Evolutionary conservation across 2,113 vertebrate genomes (phyloP).

Genomic region (Apteryx owenii): DNA sequence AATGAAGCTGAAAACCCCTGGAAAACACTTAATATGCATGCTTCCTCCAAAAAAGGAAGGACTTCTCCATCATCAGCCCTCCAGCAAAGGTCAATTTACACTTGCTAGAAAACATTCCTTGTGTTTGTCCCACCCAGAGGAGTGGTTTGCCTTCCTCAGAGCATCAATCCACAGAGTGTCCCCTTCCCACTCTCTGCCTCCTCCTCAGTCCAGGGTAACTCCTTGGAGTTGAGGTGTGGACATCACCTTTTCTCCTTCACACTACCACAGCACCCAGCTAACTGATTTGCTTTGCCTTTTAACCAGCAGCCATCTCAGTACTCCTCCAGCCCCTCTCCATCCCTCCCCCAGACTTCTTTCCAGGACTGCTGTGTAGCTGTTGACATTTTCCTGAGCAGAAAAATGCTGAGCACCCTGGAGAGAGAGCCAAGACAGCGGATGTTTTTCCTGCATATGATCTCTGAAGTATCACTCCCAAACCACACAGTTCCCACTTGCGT

Average conservation of each 20-base stretch:
- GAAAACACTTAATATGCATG: background rate
- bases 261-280: background rate
- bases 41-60: background rate
- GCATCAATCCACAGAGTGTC: background rate
- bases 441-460: background rate
- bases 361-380: background rate
- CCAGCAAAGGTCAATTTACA: background rate
- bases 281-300: background rate
- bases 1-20: background rate
- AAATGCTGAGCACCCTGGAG: background rate
- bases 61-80: background rate
- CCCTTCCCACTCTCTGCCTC: background rate
- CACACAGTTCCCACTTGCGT: accelerated
- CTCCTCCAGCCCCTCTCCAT: background rate
- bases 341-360: background rate
- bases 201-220: background rate
- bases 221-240: background rate
- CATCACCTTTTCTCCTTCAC: background rate
- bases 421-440: background rate
- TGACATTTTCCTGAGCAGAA: background rate
- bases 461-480: background rate
- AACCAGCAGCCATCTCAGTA: background rate
- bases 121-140: background rate
- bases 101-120: background rate
- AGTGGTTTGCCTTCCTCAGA: background rate